Conservation (phyloP, 2,113 vertebrate species). For the Mesitornis unicolor region DNA sequence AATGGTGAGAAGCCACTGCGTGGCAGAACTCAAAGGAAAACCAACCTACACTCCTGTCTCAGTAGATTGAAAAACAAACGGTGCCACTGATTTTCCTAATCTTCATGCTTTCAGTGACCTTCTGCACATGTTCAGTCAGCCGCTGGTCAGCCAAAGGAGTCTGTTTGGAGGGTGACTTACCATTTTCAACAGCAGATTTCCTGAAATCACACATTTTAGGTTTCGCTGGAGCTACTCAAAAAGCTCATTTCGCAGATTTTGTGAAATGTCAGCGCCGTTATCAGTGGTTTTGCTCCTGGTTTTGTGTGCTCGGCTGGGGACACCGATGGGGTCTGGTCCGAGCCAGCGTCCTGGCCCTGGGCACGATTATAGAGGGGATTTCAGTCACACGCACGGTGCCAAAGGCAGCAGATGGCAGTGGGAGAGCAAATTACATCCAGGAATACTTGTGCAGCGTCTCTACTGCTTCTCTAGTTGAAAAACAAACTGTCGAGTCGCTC, state of each 20-base stretch:
- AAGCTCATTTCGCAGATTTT: neutral
- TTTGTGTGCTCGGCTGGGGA: neutral
- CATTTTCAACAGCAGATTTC: neutral
- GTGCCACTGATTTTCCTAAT: neutral
- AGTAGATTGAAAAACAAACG: neutral
- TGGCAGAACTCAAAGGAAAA: neutral
- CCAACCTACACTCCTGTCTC: neutral
- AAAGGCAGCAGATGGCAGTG: slow-evolving; percentile 64
- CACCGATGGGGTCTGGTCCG: slow-evolving; percentile 47
- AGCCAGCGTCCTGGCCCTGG: slow-evolving; percentile 49
- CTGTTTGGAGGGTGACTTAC: neutral
- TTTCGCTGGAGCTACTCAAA: neutral
- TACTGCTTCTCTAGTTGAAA: slow-evolving; percentile 48
- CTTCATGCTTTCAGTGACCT: neutral
- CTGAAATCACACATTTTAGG: neutral
- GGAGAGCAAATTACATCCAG: slow-evolving; percentile 59
- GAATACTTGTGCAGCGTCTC: slow-evolving; percentile 65
- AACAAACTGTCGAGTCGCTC: slow-evolving; percentile 53
- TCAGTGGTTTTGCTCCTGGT: neutral
- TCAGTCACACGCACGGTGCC: slow-evolving; percentile 32
- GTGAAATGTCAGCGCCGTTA: too few relatives aligned
- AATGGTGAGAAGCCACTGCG: neutral
- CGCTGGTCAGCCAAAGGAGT: neutral
- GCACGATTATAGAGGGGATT: slow-evolving; percentile 36
- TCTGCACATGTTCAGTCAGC: neutral